Percentiles rank a stretch among this genome's conserved stretches.
Evolutionary conservation across 2,888 invertebrate species (phyloP).

Genomic region (Adineta ricciae): DNA sequence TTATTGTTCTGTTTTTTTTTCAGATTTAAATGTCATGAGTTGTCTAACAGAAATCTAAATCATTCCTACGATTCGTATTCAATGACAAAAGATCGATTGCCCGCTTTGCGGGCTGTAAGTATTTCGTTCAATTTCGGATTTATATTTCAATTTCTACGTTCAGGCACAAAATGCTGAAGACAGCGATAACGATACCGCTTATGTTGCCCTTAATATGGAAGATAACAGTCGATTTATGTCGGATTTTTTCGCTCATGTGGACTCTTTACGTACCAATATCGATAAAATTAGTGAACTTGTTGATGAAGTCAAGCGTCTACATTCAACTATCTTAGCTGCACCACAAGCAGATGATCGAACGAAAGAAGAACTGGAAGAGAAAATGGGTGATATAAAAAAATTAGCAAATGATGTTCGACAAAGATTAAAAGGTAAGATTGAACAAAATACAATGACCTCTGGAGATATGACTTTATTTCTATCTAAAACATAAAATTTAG

Average conservation of each 20-base stretch:
- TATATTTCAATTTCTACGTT: background rate
- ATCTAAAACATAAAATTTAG: constrained; percentile 36
- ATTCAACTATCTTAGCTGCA: constrained; percentile 94
- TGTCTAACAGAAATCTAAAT: background rate
- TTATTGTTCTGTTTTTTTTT: background rate
- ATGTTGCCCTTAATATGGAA: constrained; percentile 31
- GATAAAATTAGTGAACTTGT: constrained; percentile 98
- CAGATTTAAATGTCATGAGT: background rate
- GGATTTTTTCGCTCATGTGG: constrained; percentile 56
- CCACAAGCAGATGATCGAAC: constrained; percentile 99
- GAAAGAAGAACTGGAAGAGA: constrained; percentile 98
- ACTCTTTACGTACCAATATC: constrained; percentile 99
- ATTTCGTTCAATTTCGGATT: background rate
- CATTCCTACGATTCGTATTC: background rate
- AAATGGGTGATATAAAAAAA: constrained; percentile 99
- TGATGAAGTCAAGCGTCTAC: constrained; percentile 99
- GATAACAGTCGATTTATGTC: constrained; percentile 18
- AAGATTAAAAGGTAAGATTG: constrained; percentile 78
- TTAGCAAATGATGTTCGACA: constrained; percentile 99
- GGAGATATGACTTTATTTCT: constrained; percentile 48
- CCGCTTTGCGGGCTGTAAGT: constrained; percentile 30
- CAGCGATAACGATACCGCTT: constrained; percentile 23
- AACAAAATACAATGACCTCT: constrained; percentile 37
- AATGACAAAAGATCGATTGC: constrained; percentile 34
- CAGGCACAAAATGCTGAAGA: constrained; percentile 27